A percentile compares a stretch with the other conserved stretches of the same genome.
Conservation (phyloP, 2,113 vertebrate species). For the Lanius collurio region DNA sequence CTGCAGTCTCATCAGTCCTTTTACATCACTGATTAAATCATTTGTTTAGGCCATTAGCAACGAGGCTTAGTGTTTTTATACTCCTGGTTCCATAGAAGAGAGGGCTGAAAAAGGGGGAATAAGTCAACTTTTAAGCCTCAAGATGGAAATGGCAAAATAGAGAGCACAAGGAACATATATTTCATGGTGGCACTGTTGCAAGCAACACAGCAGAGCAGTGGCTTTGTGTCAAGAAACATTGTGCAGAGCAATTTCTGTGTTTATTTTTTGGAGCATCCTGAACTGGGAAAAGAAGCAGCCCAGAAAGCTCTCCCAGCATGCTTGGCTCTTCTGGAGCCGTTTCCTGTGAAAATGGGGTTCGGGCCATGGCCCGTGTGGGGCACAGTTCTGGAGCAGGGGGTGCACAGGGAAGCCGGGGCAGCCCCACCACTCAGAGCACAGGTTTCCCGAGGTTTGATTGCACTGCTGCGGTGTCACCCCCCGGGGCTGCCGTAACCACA, state of each 20-base stretch:
- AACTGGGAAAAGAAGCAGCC: background rate
- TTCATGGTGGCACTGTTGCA: background rate
- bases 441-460: background rate
- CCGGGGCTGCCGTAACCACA: background rate
- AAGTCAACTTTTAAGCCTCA: background rate
- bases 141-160: background rate
- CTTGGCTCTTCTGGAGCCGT: background rate
- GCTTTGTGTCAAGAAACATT: background rate
- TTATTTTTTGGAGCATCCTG: background rate
- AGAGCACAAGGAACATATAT: background rate
- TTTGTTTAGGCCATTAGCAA: background rate
- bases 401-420: background rate
- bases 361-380: fast-evolving
- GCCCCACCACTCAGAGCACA: background rate
- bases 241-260: conserved; percentile 15
- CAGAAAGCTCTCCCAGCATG: background rate
- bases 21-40: conserved; percentile 19
- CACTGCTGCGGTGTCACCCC: background rate
- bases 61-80: background rate
- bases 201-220: background rate
- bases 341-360: background rate
- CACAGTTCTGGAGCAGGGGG: background rate
- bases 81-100: background rate
- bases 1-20: background rate
- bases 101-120: background rate